Evolutionary conservation across 2,888 invertebrate species (phyloP).

Genomic region (Unio delphinus): DNA sequence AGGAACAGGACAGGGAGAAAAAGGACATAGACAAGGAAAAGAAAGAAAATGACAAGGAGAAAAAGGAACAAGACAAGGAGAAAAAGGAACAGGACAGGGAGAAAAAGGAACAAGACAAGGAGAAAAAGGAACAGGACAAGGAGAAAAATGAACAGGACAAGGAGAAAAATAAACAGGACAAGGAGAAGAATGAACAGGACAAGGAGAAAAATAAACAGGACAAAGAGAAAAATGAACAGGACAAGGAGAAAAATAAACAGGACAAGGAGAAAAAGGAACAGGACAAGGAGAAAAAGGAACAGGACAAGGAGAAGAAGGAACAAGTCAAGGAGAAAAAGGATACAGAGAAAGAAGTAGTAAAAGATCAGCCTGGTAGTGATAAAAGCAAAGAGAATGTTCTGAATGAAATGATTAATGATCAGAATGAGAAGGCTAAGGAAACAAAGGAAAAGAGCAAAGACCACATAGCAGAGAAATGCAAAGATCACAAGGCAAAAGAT

Average conservation of each 20-base stretch:
- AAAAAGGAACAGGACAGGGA: constrained; percentile 18
- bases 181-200: constrained; percentile 24
- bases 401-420: constrained; percentile 9
- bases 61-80: constrained; percentile 25
- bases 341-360: background rate
- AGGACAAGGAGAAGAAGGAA: constrained; percentile 1
- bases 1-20: constrained; percentile 21
- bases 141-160: constrained; percentile 2
- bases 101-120: constrained; percentile 33
- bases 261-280: constrained; percentile 27
- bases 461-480: constrained; percentile 25
- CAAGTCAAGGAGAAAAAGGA: constrained; percentile 10
- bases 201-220: constrained; percentile 31
- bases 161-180: constrained; percentile 7
- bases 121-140: constrained; percentile 30
- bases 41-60: constrained; percentile 34
- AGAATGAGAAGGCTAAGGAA: constrained; percentile 10
- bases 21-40: constrained; percentile 20
- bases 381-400: constrained; percentile 1
- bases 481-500: constrained; percentile 29
- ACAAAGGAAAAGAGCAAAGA: constrained; percentile 12
- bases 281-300: constrained; percentile 16
- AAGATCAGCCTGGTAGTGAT: background rate
- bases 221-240: constrained; percentile 27
- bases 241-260: constrained; percentile 33